Evolutionary conservation across 2,888 invertebrate genomes (phyloP), one percentile per base, ranked within the genome.

Genomic region (Dasypogon diadema): DNA sequence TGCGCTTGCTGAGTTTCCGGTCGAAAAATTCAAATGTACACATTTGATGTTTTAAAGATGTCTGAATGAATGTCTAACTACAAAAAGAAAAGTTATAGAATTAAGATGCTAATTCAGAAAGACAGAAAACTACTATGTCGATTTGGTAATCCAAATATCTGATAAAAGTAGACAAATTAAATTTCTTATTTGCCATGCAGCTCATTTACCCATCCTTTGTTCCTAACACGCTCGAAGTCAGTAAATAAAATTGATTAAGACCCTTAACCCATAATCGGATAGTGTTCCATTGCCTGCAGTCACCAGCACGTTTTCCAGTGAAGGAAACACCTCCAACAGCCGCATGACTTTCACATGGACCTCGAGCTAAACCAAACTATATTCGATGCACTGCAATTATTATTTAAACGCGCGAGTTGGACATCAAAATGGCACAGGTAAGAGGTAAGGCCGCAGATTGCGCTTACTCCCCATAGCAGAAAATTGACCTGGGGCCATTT

Each of bases 191-290:
- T 21, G 55, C n/a, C 16, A 22, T 24, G 55, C 10, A 22, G 24
- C 55, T 55, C 24, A 24, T 55, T 55, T 55, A 55, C 55, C 24
- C 55, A 55, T 55, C 55, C 24, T 55, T n/a, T 18, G 12, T 12
- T 12, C 10, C 24, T 22, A 10, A 55, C 12, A 24, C 22, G 55
- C 55, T 55, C 8, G 16, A 21, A 55, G 22, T 55, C 55, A 22
- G 55, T 55, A 24, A 12, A 55, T 55, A 22, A 55, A 55, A 55
- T 55, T 55, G 55, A 55, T 55, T 55, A 55, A 55, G 55, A 55
- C 55, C 55, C 55, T 55, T 55, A 55, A 55, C 55, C 55, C 55
- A 24, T n/a, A 55, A 55, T 55, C 55, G 55, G 12, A 55, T 55
- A 22, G 55, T 55, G 55, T 22, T 55, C 55, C 22, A 55, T 55